Conservation (phyloP, 1,140 invertebrate species). For the Mercenaria mercenaria region DNA sequence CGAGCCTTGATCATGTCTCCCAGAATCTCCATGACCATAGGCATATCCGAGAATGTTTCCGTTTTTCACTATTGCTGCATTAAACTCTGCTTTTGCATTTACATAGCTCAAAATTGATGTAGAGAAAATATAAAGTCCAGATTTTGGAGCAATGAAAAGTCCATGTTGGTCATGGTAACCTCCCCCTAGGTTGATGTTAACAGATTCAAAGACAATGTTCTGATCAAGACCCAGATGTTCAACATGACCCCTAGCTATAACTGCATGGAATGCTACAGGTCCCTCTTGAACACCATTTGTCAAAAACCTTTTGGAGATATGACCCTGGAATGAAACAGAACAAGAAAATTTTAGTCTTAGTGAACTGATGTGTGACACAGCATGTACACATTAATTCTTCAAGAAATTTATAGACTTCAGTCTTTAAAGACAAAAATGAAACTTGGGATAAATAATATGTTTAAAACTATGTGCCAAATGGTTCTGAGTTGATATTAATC, state of each 20-base stretch:
- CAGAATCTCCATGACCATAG: not conserved
- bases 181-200: not conserved
- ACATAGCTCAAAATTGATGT: not conserved
- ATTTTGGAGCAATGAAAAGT: too few species aligned
- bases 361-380: too few species aligned
- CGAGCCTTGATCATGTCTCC: not conserved
- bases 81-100: not conserved
- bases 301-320: not conserved
- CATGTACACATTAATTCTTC: too few species aligned
- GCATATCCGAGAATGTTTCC: not conserved
- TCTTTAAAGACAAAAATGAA: too few species aligned
- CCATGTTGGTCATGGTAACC: constrained; percentile 33
- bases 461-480: too few species aligned
- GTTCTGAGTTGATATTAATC: too few species aligned
- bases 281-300: constrained; percentile 1
- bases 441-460: too few species aligned
- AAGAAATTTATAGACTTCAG: too few species aligned
- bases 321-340: not conserved
- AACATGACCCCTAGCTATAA: not conserved
- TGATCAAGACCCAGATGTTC: not conserved
- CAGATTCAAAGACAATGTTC: constrained; percentile 13
- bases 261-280: constrained; percentile 38
- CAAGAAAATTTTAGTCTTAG: not conserved
- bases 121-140: constrained; percentile 33
- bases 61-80: constrained; percentile 31